Evolutionary conservation across 2,888 invertebrate species (phyloP).

Genomic region (Apoda limacodes): DNA sequence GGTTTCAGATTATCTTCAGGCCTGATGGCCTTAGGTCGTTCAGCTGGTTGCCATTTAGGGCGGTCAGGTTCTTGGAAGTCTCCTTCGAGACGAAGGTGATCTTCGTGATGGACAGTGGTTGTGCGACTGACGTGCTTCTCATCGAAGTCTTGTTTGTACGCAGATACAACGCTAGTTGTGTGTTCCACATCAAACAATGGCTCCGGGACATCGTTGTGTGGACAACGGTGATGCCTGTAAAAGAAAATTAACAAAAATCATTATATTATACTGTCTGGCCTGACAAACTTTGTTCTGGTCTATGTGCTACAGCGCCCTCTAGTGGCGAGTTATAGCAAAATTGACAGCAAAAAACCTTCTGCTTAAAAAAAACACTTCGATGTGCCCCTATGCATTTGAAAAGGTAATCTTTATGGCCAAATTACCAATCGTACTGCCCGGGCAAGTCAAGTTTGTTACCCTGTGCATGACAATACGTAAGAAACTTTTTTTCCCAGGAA

Average conservation of each 20-base stretch:
- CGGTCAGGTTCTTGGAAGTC: slow-evolving; percentile 71
- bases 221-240: slow-evolving; percentile 86
- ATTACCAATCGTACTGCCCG: no score
- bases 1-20: slow-evolving; percentile 51
- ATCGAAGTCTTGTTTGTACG: slow-evolving; percentile 75
- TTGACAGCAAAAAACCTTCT: no score
- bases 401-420: no score
- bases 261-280: neutral
- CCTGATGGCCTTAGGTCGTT: slow-evolving; percentile 67
- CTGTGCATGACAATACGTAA: no score
- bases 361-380: no score
- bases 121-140: slow-evolving; percentile 73
- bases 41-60: slow-evolving; percentile 64
- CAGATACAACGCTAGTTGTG: slow-evolving; percentile 68
- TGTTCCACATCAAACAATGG: slow-evolving; percentile 70
- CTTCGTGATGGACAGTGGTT: slow-evolving; percentile 72
- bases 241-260: slow-evolving; percentile 12
- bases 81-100: slow-evolving; percentile 79
- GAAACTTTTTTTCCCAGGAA: no score
- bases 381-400: no score
- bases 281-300: neutral
- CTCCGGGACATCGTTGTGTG: slow-evolving; percentile 76
- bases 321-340: neutral
- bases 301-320: neutral
- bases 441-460: no score